Percentiles rank a stretch among this genome's conserved stretches.
Conservation (phyloP, 37 sponge, comb jelly and placozoan species). For the Chondrilla cf. caribensis region DNA sequence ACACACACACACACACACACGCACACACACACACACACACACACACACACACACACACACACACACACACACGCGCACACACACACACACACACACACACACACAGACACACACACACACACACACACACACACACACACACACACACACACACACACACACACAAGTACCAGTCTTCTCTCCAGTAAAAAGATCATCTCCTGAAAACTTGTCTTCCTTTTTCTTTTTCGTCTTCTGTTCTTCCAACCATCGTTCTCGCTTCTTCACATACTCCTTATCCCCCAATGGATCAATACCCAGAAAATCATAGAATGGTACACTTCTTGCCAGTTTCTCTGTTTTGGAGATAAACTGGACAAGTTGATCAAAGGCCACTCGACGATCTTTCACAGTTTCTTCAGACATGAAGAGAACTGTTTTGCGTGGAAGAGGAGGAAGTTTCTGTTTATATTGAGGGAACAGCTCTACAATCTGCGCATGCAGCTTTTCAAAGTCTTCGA, state of each 20-base stretch:
- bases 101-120: not conserved
- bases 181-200: not conserved
- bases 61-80: too few species aligned
- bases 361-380: slow-evolving; percentile 59
- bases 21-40: too few species aligned
- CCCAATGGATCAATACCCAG: slow-evolving; percentile 44
- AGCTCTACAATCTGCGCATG: slow-evolving; percentile 42
- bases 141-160: not conserved
- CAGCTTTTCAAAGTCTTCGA: slow-evolving; percentile 64
- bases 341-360: slow-evolving; percentile 43
- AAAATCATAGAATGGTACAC: slow-evolving; percentile 44
- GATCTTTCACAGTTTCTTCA: slow-evolving; percentile 52
- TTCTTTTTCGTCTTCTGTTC: not conserved
- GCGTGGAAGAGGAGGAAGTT: slow-evolving; percentile 55
- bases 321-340: slow-evolving; percentile 17
- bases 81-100: too few species aligned
- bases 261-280: slow-evolving; percentile 56
- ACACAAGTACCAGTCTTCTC: not conserved
- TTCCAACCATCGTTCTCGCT: slow-evolving; percentile 1
- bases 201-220: not conserved
- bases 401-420: slow-evolving; percentile 52
- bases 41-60: too few species aligned
- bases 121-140: not conserved
- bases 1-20: too few species aligned
- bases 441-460: slow-evolving; percentile 33